Conservation (phyloP, 30 jellyfish, hydroid and myxozoan species). For the Hydractinia symbiolongicarpus region DNA sequence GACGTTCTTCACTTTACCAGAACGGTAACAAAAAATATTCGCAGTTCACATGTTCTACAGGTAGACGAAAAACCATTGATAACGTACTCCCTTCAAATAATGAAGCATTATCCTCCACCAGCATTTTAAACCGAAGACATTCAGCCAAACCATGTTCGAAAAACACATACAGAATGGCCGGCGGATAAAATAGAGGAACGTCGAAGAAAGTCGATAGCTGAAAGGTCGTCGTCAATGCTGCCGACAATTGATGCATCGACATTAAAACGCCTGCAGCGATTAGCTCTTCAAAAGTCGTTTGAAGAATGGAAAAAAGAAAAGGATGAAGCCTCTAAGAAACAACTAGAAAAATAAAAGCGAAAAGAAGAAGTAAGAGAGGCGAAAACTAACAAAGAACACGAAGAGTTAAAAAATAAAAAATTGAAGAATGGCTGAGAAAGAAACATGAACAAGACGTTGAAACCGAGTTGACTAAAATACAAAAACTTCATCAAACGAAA, state of each 20-base stretch:
- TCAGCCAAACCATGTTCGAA: too few relatives aligned
- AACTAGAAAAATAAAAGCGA: slow-evolving; percentile 36
- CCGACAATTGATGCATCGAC: background rate
- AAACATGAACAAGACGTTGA: slow-evolving; percentile 11
- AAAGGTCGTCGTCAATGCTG: slow-evolving; percentile 6
- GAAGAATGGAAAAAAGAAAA: slow-evolving; percentile 54
- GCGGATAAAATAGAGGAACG: slow-evolving; percentile 37
- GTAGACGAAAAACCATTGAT: too few relatives aligned
- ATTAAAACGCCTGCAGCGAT: slow-evolving; percentile 26
- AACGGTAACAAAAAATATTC: too few relatives aligned
- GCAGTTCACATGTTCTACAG: too few relatives aligned
- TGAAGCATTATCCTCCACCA: too few relatives aligned
- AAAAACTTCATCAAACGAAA: background rate
- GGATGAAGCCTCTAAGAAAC: slow-evolving; percentile 32
- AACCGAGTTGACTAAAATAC: background rate
- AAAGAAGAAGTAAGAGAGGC: slow-evolving; percentile 39
- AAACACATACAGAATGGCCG: slow-evolving; percentile 31
- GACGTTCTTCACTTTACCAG: too few relatives aligned
- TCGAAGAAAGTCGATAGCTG: background rate
- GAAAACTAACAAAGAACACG: slow-evolving; percentile 20
- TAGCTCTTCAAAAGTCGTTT: slow-evolving; percentile 31
- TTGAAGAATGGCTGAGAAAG: background rate
- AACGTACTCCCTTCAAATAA: too few relatives aligned
- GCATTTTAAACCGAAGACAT: too few relatives aligned
- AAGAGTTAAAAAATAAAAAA: slow-evolving; percentile 32